A percentile compares a stretch with the other conserved stretches of the same genome.
phyloP scores from a whole-genome alignment of 2,113 vertebrate genomes.

The Cyprinodon variegatus region DNA sequence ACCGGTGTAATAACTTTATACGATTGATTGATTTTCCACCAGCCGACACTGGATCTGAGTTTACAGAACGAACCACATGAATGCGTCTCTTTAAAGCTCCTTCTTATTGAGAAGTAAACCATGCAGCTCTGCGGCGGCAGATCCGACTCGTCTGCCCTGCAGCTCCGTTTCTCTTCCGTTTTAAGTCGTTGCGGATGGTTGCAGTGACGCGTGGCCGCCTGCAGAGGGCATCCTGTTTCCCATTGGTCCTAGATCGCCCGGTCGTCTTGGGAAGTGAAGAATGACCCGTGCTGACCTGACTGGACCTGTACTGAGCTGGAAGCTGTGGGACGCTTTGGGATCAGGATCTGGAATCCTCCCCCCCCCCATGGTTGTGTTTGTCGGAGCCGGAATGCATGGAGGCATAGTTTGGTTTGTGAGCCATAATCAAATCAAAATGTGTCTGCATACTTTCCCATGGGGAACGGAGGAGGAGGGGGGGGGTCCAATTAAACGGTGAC shows the following conservation, averaged over 20 bases:
- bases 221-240: slow-evolving; percentile 5
- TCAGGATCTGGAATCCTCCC: slow-evolving; percentile 15
- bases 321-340: not conserved
- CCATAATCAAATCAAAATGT: slow-evolving; percentile 72
- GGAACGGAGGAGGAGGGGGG: slow-evolving; percentile 35
- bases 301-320: not conserved
- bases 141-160: no score
- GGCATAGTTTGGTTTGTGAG: slow-evolving; percentile 61
- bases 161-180: no score
- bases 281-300: not conserved
- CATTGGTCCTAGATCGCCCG: not conserved
- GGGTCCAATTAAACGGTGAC: slow-evolving; percentile 66
- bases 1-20: no score
- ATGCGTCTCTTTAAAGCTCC: no score
- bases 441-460: slow-evolving; percentile 74
- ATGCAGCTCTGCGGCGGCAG: no score
- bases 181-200: no score
- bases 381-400: slow-evolving; percentile 32
- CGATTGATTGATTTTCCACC: no score
- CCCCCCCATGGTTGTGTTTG: slow-evolving; percentile 12
- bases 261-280: not conserved
- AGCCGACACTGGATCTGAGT: no score
- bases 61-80: no score
- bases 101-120: no score
- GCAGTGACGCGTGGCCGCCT: slow-evolving; percentile 5